A percentile compares a stretch with the other conserved stretches of the same genome.
These are phyloP conservation scores for Brachionus angularis DNA, from an alignment of 1,140 invertebrate species.

Conservation along the genomic window DNA sequence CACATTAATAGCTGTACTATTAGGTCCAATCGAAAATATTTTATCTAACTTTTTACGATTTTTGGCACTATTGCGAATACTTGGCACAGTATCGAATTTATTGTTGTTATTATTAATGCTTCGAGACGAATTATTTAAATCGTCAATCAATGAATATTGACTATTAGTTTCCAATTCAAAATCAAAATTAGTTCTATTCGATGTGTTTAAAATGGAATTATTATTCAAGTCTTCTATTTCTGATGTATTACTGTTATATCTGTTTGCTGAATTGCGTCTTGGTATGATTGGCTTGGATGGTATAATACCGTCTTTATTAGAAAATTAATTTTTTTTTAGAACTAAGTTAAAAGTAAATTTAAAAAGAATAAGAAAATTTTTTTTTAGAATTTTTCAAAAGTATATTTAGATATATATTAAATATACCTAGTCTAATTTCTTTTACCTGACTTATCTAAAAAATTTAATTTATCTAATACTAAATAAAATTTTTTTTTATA, in stretches of 20 bases:
- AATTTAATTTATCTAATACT: too few species aligned
- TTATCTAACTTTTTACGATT: constrained; percentile 14
- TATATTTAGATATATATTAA: too few species aligned
- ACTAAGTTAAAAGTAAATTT: too few species aligned
- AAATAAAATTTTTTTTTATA: too few species aligned
- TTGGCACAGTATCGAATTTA: constrained; percentile 34
- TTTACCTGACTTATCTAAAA: too few species aligned
- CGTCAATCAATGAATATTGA: neutral
- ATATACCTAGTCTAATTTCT: too few species aligned
- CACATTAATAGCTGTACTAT: neutral
- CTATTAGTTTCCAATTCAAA: neutral
- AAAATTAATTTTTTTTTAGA: neutral
- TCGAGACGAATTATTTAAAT: neutral
- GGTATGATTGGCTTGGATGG: constrained; percentile 38
- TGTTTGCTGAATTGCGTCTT: constrained; percentile 37
- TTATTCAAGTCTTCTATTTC: neutral
- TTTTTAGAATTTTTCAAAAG: too few species aligned
- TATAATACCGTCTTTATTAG: constrained; percentile 30
- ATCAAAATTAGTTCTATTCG: constrained; percentile 22
- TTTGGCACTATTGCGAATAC: constrained; percentile 34
- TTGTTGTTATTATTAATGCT: constrained; percentile 4
- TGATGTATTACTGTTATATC: neutral
- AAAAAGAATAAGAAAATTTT: too few species aligned
- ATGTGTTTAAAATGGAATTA: neutral
- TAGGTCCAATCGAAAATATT: constrained; percentile 25